Base-by-base conservation (phyloP, 2,797 vertebrate genomes). In the Lithobates pipiens region DNA sequence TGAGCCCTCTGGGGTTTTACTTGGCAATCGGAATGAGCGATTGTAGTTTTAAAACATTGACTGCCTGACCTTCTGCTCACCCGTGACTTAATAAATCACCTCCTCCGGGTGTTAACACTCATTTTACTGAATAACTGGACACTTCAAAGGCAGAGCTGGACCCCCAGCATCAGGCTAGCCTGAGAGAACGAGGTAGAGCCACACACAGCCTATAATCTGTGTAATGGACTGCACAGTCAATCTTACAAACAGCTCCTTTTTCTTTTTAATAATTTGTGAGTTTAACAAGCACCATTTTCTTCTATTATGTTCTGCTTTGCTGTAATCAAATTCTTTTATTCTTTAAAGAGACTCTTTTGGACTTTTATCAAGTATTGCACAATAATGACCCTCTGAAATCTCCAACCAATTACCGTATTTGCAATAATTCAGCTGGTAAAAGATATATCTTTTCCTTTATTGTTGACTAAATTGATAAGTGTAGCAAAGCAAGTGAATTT, bases 61-160 rank as follows among this genome's bases (percentile, higher is more conserved):
- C 80, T 84, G 73, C 1, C 0, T 89, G 88, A 90, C 88, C 89
- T 73, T 21, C 57, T 78, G 27, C 79, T 90, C 88, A 90, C 88
- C 91, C 80, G 0, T 23, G 79, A 74, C 87, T 87, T 54, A 81
- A 87, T 86, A 88, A 87, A 88, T 42, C 76, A 86, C 81, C 88
- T 87, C 44, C 77, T 85, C 88, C 76, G 90, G 71, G 78, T 78
- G 76, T 63, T 80, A n/a, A 76, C 57, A 75, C 36, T 80, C 68
- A 75, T 75, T 85, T 80, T 36, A n/a, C 54, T 80, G 6, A 23
- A 68, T 42, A 72, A 54, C 36, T 68, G 67, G 27, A 54, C 69
- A 80, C 83, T 77, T 82, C 80, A 86, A 86, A 82, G 63, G n/a
- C 21, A 50, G 13, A 39, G 1, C 11, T 29, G 15, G 75, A 34